Evolutionary conservation across 1,140 invertebrate genomes (phyloP).

Genomic region (Babylonia areolata): DNA sequence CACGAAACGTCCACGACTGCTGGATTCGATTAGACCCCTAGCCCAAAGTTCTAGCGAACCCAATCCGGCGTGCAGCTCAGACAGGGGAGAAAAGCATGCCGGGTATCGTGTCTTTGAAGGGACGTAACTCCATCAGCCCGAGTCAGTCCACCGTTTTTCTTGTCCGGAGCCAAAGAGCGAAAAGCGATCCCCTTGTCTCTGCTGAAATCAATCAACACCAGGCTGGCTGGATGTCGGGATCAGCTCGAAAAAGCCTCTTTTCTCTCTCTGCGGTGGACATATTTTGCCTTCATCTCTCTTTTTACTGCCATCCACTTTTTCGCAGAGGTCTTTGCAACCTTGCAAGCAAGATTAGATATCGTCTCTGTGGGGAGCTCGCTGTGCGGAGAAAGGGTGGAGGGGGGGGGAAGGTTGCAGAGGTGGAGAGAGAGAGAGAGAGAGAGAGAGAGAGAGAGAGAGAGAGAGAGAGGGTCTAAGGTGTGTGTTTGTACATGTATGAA

Average conservation of each 20-base stretch:
- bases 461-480: too few species aligned
- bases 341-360: too few species aligned
- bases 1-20: neutral
- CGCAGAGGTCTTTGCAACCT: too few species aligned
- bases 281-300: too few species aligned
- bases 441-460: too few species aligned
- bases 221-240: constrained; percentile 2
- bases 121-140: constrained; percentile 3
- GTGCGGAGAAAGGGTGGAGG: too few species aligned
- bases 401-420: too few species aligned
- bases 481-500: too few species aligned
- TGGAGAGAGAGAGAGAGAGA: too few species aligned
- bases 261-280: neutral
- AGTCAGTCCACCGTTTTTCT: neutral
- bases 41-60: neutral
- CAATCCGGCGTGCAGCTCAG: neutral
- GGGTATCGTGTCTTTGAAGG: neutral
- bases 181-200: neutral
- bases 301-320: too few species aligned
- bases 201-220: constrained; percentile 6
- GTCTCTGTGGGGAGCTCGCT: too few species aligned
- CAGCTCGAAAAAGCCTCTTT: constrained; percentile 7
- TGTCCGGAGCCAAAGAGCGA: neutral
- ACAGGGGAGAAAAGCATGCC: neutral
- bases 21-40: neutral